Percentiles rank a stretch among this genome's conserved stretches.
phyloP scores from a whole-genome alignment of 2,888 invertebrate genomes.

The Gymnoscelis rufifasciata region DNA sequence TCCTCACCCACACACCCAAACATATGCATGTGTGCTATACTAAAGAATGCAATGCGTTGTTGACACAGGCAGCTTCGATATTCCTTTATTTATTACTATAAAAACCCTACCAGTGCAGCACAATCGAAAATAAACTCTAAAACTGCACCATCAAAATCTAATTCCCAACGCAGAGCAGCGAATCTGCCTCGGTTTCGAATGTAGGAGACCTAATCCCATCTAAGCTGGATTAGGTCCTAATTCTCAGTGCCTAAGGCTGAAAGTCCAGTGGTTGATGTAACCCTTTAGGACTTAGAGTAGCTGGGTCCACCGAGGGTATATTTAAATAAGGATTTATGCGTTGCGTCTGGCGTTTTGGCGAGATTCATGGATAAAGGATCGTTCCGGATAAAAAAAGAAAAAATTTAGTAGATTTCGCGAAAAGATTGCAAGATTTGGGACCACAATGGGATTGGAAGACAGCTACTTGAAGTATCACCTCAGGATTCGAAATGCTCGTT shows the following conservation, averaged over 20 bases:
- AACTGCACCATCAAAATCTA: background rate
- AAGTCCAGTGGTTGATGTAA: conserved; percentile 26
- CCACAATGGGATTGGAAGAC: conserved; percentile 50
- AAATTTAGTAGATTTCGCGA: conserved; percentile 43
- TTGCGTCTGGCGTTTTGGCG: conserved; percentile 76
- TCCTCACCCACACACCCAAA: conserved; percentile 50
- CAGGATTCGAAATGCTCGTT: conserved; percentile 33
- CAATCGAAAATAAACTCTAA: conserved; percentile 34
- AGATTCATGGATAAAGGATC: conserved; percentile 72
- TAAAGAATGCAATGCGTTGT: conserved; percentile 78
- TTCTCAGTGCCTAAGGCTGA: conserved; percentile 26
- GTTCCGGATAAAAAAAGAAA: conserved; percentile 53
- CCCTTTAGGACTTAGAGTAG: conserved; percentile 36
- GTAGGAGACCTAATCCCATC: conserved; percentile 20
- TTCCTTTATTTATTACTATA: conserved; percentile 79
- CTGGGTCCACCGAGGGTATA: conserved; percentile 52
- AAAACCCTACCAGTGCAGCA: conserved; percentile 52
- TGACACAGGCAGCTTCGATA: conserved; percentile 79
- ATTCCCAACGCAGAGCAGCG: conserved; percentile 19
- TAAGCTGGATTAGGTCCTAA: conserved; percentile 39
- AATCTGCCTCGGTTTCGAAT: conserved; percentile 39
- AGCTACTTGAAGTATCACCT: conserved; percentile 44
- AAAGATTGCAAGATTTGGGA: conserved; percentile 51
- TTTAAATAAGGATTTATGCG: conserved; percentile 79
- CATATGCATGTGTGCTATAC: conserved; percentile 41